Evolutionary conservation across 2,888 invertebrate species (phyloP).

Genomic region (Lycocerus yunnanus): DNA sequence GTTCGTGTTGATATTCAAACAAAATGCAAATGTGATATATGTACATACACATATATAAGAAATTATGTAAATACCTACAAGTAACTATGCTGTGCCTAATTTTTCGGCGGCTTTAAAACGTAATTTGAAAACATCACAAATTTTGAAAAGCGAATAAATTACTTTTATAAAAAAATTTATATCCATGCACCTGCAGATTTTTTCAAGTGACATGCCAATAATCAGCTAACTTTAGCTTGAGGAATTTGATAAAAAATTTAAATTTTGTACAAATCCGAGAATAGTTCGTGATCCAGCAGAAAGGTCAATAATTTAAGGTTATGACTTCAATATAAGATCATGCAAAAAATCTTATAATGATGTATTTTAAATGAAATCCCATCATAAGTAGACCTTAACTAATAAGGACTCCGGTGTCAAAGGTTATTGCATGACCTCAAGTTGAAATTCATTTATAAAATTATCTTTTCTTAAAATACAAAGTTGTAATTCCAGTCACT

Average conservation of each 20-base stretch:
- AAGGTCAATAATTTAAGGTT: background rate
- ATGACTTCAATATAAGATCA: background rate
- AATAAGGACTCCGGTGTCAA: background rate
- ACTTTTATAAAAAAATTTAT: background rate
- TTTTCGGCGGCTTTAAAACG: background rate
- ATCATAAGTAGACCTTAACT: background rate
- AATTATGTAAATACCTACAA: background rate
- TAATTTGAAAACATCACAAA: background rate
- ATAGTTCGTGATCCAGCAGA: background rate
- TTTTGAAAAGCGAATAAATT: background rate
- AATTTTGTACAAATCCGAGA: background rate
- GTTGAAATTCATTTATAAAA: background rate
- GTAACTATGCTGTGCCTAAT: background rate
- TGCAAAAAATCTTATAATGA: background rate
- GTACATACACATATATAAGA: background rate
- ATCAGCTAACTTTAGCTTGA: background rate
- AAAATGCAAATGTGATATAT: background rate
- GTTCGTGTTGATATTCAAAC: background rate
- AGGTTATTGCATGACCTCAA: background rate
- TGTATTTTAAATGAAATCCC: background rate
- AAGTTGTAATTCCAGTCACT: background rate
- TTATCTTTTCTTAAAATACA: background rate
- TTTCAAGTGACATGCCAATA: background rate
- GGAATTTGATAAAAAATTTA: background rate
- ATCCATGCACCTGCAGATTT: background rate